Evolutionary conservation across 2,113 vertebrate species (phyloP), one percentile per base, ranked within the genome.

Genomic region (Xyliphius kryptos): DNA sequence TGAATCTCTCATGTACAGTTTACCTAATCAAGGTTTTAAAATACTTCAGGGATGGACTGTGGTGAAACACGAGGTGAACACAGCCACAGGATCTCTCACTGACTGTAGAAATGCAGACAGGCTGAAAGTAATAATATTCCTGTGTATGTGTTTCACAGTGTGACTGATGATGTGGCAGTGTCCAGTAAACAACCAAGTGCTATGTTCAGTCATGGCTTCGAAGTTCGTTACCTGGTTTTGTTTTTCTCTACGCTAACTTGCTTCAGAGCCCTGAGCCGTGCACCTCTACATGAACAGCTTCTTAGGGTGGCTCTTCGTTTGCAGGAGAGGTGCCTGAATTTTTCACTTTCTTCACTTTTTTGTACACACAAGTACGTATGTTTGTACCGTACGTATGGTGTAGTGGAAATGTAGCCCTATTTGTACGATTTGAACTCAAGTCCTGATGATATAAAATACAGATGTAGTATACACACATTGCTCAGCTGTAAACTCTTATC

Each of bases 391-490:
- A 60, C 50, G 49, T 68, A 58, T 68, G 49, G 63, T 59, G 64
- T 67, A 61, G 10, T 67, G 58, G 48, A 67, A 69, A 59, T 70
- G 69, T 72, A 72, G 69, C 56, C 69, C 66, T 72, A 9, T 63
- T 53, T 67, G 64, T 57, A 65, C 40, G 22, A 40, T 44, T 52
- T 20, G 51, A 65, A 55, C 56, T 59, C 12, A 44, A 66, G 62
- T 47, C 50, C 41, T 51, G 56, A 58, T 54, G n/a, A n/a, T n/a
- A 49, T 56, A 44, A 32, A 52, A 62, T 43, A 13, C 44, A 11
- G 13, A 14, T 56, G 51, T 41, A 13, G 5, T 56, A 21, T 32
- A 43, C 40, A 14, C 9, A 12, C 52, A 56, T 38, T 16, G n/a
- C 51, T 52, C 59, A 13, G 40, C 64, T 22, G 32, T 40, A 55